Base-by-base conservation (phyloP, 2,888 invertebrate genomes). In the Syrista parreyssii region DNA sequence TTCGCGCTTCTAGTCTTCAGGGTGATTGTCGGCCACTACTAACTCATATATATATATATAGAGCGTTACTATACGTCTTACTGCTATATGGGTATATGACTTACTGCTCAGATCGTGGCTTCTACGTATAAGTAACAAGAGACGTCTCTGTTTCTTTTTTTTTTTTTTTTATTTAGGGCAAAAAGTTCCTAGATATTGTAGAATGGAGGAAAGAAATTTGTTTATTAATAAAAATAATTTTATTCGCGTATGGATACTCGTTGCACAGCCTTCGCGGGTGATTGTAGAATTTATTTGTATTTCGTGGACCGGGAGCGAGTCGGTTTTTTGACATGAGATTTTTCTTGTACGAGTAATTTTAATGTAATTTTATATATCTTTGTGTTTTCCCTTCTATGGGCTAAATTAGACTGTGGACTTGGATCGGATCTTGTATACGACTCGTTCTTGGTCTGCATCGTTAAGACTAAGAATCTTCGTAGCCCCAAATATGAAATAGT, bases 401-500 rank as follows among this genome's bases (percentile, higher is more conserved):
- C 55, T 55, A 9, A 23, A 23, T 55, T 23, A 9, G 23, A 55
- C 55, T 55, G 0, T 55, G 55, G 23, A 55, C 2, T 23, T 23
- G 12, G 12, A 36, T 36, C 36, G 36, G 4, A 55, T 40, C 6
- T 23, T 9, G 15, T 55, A 23, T 23, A 23, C 1, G 23, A 55
- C 55, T 55, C 55, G 55, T 55, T 55, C 9, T 23, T 23, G 6
- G 1, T 55, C 55, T 55, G 9, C 23, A 9, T 23, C 0, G 0
- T 55, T 55, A 23, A 23, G 23, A 55, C 23, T 55, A 55, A 0
- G 55, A 55, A 23, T 55, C 55, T 55, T 55, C 23, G 55, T 55
- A 23, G 68, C 74, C 71, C 74, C 74, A 84, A 88, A 79, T 82
- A 84, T 89, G 87, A 89, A 89, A 88, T 86, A 89, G 89, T 90